Conservation (phyloP, 2,797 vertebrate genomes). For the Mormyrus hasselquistii region DNA sequence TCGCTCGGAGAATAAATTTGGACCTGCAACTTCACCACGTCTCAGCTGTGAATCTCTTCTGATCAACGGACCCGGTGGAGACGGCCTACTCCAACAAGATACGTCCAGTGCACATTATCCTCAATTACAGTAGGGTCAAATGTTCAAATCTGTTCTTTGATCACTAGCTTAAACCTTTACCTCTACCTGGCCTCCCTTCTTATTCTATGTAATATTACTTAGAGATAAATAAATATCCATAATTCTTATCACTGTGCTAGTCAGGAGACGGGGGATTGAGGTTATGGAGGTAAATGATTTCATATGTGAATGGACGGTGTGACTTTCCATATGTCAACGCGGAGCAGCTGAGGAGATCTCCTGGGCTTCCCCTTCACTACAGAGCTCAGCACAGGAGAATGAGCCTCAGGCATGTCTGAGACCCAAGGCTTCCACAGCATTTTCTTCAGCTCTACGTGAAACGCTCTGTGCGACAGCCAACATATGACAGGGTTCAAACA, state of each 20-base stretch:
- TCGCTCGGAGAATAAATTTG: too few species aligned
- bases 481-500: constrained; percentile 61
- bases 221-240: not conserved
- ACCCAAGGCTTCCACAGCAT: constrained; percentile 44
- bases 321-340: constrained; percentile 44
- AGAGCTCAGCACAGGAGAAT: constrained; percentile 33
- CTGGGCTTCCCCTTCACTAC: constrained; percentile 30
- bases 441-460: constrained; percentile 41
- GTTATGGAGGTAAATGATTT: constrained; percentile 41
- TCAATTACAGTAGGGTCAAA: not conserved
- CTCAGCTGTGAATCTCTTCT: too few species aligned
- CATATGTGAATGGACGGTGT: constrained; percentile 39
- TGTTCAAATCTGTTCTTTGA: not conserved
- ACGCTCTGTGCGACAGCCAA: constrained; percentile 54
- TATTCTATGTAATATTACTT: not conserved
- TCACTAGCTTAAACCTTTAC: not conserved
- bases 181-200: not conserved
- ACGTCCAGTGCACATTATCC: not conserved
- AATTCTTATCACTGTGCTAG: not conserved
- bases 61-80: too few species aligned
- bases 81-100: not conserved
- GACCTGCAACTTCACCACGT: too few species aligned
- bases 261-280: constrained; percentile 23
- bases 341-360: constrained; percentile 44
- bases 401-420: constrained; percentile 43